Base-by-base conservation (phyloP, 2,797 vertebrate genomes). In the Phrynocephalus forsythii region DNA sequence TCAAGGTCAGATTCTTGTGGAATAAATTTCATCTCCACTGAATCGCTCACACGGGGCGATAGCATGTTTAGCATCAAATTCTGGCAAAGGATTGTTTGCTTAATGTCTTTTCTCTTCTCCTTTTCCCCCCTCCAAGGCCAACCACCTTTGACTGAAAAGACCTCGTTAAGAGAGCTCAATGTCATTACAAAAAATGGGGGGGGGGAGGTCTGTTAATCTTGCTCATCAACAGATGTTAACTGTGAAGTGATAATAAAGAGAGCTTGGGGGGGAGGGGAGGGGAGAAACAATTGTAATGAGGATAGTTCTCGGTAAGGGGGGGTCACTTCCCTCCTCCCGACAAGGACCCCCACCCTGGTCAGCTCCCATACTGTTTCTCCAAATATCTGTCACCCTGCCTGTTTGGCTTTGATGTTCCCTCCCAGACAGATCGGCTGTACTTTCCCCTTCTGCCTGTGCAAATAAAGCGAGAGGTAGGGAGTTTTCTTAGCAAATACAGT, bases 391-490 rank as follows among this genome's bases (percentile, higher is more conserved):
- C 95, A 93, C 94, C 94, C 96, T 88, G 90, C 79, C 94, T 92
- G 94, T 87, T 88, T 93, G 90, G 83, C 98, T 98, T 98, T 99
- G 98, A 98, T 97, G 97, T 98, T 93, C 91, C 67, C 95, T 94
- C 97, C 96, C 96, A 96, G 95, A 97, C 80, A 94, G 96, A 96
- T 95, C 94, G 92, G 92, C 95, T 94, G 97, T 94, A 94, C 95
- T 96, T 96, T 96, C 96, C 96, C 94, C 92, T 95, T 95, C 68
- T 90, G 91, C 96, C 96, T 97, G 91, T 96, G 92, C 95, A 97
- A 98, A 98, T 96, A 98, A 94, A 96, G 93, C 93, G 87, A 95
- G 94, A 93, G 94, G 94, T 97, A 96, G 93, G 44, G 94, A 89
- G 92, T 96, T 95, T 96, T 96, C 94, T 97, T 11, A 81, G 95